Conservation (phyloP, 2,888 invertebrate species). For the Andrena camellia region DNA sequence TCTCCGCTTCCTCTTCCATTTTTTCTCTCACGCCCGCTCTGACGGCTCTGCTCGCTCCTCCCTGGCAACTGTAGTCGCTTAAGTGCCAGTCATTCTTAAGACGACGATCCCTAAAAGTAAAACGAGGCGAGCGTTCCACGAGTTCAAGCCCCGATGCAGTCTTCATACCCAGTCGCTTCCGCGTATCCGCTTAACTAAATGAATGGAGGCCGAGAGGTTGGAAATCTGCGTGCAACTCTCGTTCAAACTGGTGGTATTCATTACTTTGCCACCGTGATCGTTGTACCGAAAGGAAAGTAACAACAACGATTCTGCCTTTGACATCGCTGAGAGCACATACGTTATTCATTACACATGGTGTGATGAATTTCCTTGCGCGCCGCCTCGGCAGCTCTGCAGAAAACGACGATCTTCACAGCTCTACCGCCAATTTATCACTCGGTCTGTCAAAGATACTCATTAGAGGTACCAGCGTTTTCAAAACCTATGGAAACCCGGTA, state of each 20-base stretch:
- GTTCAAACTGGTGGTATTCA: not conserved
- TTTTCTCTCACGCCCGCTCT: conserved; percentile 9
- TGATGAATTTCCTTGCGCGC: not conserved
- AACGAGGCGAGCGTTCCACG: conserved; percentile 51
- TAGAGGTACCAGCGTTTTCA: not conserved
- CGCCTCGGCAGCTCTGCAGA: not conserved
- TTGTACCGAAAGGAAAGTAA: not conserved
- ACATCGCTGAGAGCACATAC: not conserved
- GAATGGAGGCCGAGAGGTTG: conserved; percentile 66
- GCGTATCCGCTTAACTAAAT: conserved; percentile 72
- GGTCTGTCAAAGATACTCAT: conserved; percentile 19
- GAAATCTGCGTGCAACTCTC: not conserved
- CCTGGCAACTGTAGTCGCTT: conserved; percentile 34
- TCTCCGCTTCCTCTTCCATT: not conserved
- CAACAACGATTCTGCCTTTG: not conserved
- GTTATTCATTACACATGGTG: not conserved
- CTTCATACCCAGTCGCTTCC: conserved; percentile 28
- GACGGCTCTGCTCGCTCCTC: conserved; percentile 12
- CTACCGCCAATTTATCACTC: not conserved
- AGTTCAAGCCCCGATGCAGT: conserved; percentile 34
- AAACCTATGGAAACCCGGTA: conserved; percentile 6
- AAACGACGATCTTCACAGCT: not conserved
- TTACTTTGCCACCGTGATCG: not conserved
- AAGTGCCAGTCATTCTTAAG: conserved; percentile 60
- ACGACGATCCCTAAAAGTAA: conserved; percentile 61